These are phyloP conservation scores for Athalia rosae DNA, from an alignment of 2,888 invertebrate species.

Conservation along the genomic window DNA sequence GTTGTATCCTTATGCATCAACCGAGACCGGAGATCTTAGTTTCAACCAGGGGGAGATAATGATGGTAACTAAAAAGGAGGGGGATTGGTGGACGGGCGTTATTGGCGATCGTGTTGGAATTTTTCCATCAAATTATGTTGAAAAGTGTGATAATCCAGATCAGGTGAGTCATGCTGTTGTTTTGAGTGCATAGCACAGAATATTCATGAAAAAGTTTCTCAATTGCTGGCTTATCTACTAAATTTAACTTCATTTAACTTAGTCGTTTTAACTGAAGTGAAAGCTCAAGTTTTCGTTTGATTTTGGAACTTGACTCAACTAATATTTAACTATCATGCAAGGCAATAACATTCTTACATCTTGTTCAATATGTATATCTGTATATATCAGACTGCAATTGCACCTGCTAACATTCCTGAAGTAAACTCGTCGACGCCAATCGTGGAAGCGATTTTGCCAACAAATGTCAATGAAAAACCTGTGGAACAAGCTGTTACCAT, in stretches of 20 bases:
- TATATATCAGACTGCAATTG: slow-evolving; percentile 35
- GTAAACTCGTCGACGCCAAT: slow-evolving; percentile 28
- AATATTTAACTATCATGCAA: no score
- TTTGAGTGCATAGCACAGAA: no score
- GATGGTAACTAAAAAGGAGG: slow-evolving; percentile 90
- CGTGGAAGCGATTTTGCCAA: slow-evolving; percentile 49
- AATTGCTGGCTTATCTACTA: not conserved
- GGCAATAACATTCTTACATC: not conserved
- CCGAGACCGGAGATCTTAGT: slow-evolving; percentile 92
- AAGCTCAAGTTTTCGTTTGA: slow-evolving; percentile 11
- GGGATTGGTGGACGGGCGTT: slow-evolving; percentile 99
- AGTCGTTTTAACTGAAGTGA: not conserved
- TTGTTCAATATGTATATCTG: slow-evolving; percentile 12
- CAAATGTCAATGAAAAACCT: slow-evolving; percentile 55
- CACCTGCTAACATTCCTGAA: slow-evolving; percentile 25
- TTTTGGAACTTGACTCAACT: not conserved
- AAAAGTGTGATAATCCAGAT: slow-evolving; percentile 77
- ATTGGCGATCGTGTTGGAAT: slow-evolving; percentile 90
- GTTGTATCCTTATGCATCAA: slow-evolving; percentile 91
- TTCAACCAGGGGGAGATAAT: slow-evolving; percentile 92
- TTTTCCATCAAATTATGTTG: slow-evolving; percentile 98
- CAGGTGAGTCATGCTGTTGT: slow-evolving; percentile 59
- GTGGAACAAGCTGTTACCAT: slow-evolving; percentile 56
- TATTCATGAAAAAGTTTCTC: not conserved
- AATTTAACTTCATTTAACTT: not conserved